Evolutionary conservation across 2,113 vertebrate species (phyloP).

Genomic region (Psophia crepitans): DNA sequence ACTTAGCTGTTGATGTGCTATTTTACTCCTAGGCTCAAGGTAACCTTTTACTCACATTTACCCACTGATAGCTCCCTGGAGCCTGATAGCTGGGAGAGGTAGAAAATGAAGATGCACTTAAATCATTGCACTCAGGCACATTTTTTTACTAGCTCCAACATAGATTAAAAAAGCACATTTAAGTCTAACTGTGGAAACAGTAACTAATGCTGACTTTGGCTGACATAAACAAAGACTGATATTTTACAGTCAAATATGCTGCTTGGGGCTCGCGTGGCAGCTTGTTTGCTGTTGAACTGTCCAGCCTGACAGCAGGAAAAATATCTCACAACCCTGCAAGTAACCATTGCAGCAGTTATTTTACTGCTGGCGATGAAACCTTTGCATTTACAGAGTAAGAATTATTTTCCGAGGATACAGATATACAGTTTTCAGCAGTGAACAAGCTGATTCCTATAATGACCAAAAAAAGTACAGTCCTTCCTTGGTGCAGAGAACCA

Average conservation of each 20-base stretch:
- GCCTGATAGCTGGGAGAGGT: neutral
- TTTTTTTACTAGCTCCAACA: neutral
- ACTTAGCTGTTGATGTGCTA: neutral
- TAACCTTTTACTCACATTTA: neutral
- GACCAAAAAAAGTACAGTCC: accelerated
- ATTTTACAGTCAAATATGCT: neutral
- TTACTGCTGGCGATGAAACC: neutral
- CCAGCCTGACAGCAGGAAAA: neutral
- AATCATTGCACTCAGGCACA: neutral
- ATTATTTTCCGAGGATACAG: neutral
- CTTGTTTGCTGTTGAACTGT: neutral
- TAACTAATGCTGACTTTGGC: neutral
- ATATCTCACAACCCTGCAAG: neutral
- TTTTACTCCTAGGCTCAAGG: neutral
- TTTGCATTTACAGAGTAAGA: neutral
- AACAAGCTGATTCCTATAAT: neutral
- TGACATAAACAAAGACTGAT: neutral
- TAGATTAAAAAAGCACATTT: neutral
- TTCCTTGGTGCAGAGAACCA: neutral
- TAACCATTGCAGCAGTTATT: neutral
- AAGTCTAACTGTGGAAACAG: neutral
- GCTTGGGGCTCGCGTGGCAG: neutral
- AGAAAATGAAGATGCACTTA: neutral
- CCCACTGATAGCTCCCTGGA: neutral
- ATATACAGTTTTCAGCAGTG: neutral